A percentile compares a stretch with the other conserved stretches of the same genome.
Evolutionary conservation across 2,113 vertebrate genomes (phyloP).

Genomic region (Prionailurus viverrinus): DNA sequence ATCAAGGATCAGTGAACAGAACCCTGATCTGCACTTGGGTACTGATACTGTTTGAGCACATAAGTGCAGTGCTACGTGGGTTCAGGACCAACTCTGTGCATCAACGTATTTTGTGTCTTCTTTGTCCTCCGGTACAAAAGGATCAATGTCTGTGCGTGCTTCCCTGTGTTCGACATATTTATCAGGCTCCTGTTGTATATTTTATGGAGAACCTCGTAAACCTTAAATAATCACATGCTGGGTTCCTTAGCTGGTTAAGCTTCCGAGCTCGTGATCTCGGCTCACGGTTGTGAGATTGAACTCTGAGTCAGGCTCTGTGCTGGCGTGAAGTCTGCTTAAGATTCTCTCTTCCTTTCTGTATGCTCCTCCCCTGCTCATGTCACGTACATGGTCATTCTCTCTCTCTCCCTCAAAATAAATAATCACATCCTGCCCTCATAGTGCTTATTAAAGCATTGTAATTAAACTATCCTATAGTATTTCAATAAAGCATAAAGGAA

Average conservation of each 20-base stretch:
- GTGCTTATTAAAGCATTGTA: not conserved
- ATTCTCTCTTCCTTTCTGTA: no score
- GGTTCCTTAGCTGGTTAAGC: no score
- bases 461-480: not conserved
- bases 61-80: accelerated
- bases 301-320: no score
- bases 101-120: not conserved
- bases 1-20: not conserved
- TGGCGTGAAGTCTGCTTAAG: no score
- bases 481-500: not conserved
- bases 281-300: no score
- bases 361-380: no score
- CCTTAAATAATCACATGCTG: not conserved
- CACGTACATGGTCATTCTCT: no score
- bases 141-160: not conserved
- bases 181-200: not conserved
- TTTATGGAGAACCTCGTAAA: not conserved
- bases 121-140: not conserved
- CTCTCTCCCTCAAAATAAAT: no score
- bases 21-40: not conserved
- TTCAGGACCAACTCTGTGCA: not conserved
- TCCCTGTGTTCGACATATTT: not conserved
- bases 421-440: not conserved
- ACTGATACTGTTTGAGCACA: accelerated
- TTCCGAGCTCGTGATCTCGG: no score